Evolutionary conservation across 2,797 vertebrate genomes (phyloP), one percentile per base, ranked within the genome.

Genomic region (Molossus alvarezi): DNA sequence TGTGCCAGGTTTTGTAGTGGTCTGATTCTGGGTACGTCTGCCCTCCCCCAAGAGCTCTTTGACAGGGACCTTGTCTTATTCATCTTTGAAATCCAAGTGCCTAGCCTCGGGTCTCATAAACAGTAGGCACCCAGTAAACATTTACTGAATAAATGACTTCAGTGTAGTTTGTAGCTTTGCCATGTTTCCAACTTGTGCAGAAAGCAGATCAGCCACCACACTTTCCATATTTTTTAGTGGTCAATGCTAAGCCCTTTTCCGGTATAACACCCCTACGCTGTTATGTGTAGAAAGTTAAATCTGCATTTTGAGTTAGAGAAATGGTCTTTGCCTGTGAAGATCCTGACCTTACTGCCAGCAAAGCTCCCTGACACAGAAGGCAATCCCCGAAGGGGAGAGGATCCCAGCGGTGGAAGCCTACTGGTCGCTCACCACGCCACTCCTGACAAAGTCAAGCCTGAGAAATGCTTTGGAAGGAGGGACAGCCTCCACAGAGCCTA

Each of bases 231-330:
- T 65, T 71, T 83, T 41, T 15, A 33, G 25, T 82, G 60, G 48
- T 27, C 29, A 60, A 3, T 33, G 21, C 27, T 4, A 87, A 89
- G 48, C 23, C 20, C 27, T 12, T 29, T 73, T 69, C n/a, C 83
- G 65, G 53, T 8, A 25, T 0, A 29, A n/a, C 83, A 14, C n/a
- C 20, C n/a, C 53, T 53, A 12, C 3, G 4, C 21, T 51, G 77
- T 37, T 62, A 17, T 1, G 20, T 64, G 29, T 21, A 79, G 73
- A 65, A 82, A 2, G 29, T 62, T 77, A 29, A 45, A 41, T 60
- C n/a, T 90, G 60, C 57, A 75, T 81, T 93, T 51, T 81, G 71
- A 94, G 55, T 33, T 48, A 37, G 12, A 82, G 55, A 64, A 85
- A 84, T 18, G 48, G 51, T 62, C 51, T 91, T 91, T 88, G 77